Conservation (phyloP, 2,888 invertebrate species). For the Campoplex nolae region DNA sequence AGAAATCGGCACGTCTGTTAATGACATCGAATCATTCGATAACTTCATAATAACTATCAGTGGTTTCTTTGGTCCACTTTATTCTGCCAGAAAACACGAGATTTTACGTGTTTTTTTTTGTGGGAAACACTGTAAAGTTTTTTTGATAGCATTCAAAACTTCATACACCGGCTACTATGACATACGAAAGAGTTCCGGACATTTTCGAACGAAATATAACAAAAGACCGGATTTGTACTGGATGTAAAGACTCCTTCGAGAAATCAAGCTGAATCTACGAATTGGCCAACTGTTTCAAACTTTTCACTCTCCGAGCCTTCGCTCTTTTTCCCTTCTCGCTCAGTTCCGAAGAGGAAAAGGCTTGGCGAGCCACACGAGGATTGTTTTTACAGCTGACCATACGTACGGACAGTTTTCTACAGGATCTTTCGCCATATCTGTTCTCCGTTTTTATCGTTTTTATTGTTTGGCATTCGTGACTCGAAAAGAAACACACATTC, state of each 20-base stretch:
- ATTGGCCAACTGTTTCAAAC: constrained; percentile 56
- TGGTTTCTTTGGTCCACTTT: background rate
- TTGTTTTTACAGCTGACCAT: background rate
- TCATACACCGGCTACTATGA: background rate
- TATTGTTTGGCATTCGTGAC: background rate
- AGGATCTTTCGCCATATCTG: background rate
- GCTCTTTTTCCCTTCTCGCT: background rate
- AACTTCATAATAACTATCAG: background rate
- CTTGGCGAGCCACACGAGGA: background rate
- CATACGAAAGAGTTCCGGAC: constrained; percentile 51
- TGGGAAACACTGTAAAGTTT: background rate
- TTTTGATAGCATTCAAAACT: constrained; percentile 7
- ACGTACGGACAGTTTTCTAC: background rate
- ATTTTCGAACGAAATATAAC: constrained; percentile 25
- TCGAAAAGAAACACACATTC: background rate
- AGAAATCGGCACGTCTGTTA: background rate
- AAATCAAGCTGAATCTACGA: constrained; percentile 62
- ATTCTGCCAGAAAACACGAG: background rate
- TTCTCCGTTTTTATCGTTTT: background rate
- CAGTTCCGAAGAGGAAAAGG: constrained; percentile 13
- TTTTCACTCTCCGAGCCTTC: constrained; percentile 3
- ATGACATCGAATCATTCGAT: background rate
- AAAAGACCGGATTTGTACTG: constrained; percentile 57
- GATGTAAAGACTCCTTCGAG: no score
- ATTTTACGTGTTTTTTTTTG: background rate